Evolutionary conservation across 1,140 invertebrate species (phyloP).

Genomic region (Caenorhabditis latens): DNA sequence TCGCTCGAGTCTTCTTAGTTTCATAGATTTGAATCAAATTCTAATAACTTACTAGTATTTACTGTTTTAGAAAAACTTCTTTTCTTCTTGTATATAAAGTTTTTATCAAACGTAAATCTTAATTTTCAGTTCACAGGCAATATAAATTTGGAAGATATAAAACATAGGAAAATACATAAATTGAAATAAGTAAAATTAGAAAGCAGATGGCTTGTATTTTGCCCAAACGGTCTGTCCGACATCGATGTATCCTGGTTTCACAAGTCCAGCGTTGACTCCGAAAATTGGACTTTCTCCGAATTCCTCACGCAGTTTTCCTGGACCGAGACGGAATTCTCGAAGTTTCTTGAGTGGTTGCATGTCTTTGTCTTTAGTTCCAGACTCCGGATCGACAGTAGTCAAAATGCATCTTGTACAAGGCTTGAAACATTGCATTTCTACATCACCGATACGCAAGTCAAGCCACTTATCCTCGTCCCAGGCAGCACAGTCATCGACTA

Average conservation of each 20-base stretch:
- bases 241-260: constrained; percentile 61
- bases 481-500: constrained; percentile 73
- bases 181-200: constrained; percentile 21
- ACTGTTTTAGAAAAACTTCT: background rate
- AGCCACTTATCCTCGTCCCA: constrained; percentile 76
- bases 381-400: constrained; percentile 75
- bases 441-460: constrained; percentile 71
- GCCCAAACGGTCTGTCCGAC: constrained; percentile 63
- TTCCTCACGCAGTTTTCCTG: constrained; percentile 63
- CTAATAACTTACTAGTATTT: background rate
- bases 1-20: constrained; percentile 1
- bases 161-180: background rate
- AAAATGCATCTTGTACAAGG: constrained; percentile 74
- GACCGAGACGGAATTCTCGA: constrained; percentile 69
- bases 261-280: constrained; percentile 63
- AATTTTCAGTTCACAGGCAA: background rate
- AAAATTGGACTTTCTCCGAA: constrained; percentile 64
- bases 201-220: constrained; percentile 61
- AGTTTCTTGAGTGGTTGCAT: constrained; percentile 75
- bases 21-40: background rate
- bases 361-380: constrained; percentile 72
- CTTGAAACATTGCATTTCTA: constrained; percentile 69
- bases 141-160: background rate
- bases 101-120: background rate
- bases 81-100: background rate